Evolutionary conservation across 2,113 vertebrate species (phyloP), one percentile per base, ranked within the genome.

Genomic region (Peucedramus taeniatus): DNA sequence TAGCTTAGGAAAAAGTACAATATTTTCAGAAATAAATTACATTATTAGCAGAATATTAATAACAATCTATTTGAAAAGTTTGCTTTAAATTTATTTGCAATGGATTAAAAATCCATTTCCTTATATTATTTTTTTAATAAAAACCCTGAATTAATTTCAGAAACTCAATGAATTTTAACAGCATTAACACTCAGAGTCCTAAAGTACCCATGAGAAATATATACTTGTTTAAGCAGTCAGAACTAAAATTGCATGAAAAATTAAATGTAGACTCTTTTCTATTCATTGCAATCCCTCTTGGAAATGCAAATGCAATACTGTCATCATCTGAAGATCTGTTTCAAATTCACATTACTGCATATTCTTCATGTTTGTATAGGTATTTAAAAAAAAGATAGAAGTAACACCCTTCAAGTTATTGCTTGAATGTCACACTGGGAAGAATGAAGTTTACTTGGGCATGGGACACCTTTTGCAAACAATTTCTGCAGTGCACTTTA

Each of bases 391-490:
- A 50, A 87, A 14, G 7, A 20, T 83, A 90, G 39, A 93, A 97
- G 18, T 64, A 96, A 45, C 59, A 75, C 26, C 66, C 44, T 92
- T 90, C 80, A 96, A 90, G 90, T 94, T 49, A 87, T 94, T 85
- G 37, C 75, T 97, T 93, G 83, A 96, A 96, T 83, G 70, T 16
- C 81, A 59, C 83, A 31, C 35, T 78, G 78, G 45, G 37, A 97
- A 93, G 82, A 92, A 79, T 68, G 60, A 74, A 26, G 28, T 83
- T 79, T 91, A 78, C 61, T 87, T 95, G 56, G 56, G 49, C 19
- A 45, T 88, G 61, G 82, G 75, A 94, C 13, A 45, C 61, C 45
- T 97, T 97, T 97, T 95, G 76, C 49, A 96, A 96, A 95, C 94
- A 95, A 97, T 96, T 96, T 96, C 51, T 94, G 65, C 53, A 94